These are phyloP conservation scores for Dryadula phaetusa DNA, from an alignment of 2,888 invertebrate genomes.

Conservation along the genomic window DNA sequence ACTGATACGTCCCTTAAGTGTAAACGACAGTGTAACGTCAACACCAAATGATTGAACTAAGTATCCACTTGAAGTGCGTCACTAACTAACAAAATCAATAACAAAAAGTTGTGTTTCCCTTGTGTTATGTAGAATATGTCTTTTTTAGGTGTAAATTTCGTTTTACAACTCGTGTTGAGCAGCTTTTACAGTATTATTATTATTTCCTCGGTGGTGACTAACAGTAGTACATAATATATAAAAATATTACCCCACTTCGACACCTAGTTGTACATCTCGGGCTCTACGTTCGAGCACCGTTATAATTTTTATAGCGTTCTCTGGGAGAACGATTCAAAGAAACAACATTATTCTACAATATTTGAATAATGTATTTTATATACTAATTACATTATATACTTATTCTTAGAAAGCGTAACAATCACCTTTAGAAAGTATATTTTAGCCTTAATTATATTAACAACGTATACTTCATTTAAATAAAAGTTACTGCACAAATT, in stretches of 20 bases:
- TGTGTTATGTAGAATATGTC: neutral
- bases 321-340: slow-evolving; percentile 19
- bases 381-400: slow-evolving; percentile 29
- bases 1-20: slow-evolving; percentile 42
- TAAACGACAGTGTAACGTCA: slow-evolving; percentile 38
- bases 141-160: neutral
- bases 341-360: slow-evolving; percentile 24
- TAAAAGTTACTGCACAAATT: slow-evolving; percentile 16
- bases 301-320: slow-evolving; percentile 15
- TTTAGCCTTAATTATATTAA: slow-evolving; percentile 27
- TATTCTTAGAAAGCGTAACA: slow-evolving; percentile 39
- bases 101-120: neutral
- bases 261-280: neutral
- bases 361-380: slow-evolving; percentile 25
- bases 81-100: neutral
- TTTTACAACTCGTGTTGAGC: neutral
- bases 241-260: neutral
- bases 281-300: neutral
- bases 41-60: slow-evolving; percentile 44
- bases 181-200: too few relatives aligned
- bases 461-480: slow-evolving; percentile 16
- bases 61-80: slow-evolving; percentile 23
- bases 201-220: too few relatives aligned
- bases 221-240: neutral
- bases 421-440: slow-evolving; percentile 37